These are phyloP conservation scores for Panagrolaimus sp. DNA, from an alignment of 1,140 invertebrate genomes.

Conservation along the genomic window DNA sequence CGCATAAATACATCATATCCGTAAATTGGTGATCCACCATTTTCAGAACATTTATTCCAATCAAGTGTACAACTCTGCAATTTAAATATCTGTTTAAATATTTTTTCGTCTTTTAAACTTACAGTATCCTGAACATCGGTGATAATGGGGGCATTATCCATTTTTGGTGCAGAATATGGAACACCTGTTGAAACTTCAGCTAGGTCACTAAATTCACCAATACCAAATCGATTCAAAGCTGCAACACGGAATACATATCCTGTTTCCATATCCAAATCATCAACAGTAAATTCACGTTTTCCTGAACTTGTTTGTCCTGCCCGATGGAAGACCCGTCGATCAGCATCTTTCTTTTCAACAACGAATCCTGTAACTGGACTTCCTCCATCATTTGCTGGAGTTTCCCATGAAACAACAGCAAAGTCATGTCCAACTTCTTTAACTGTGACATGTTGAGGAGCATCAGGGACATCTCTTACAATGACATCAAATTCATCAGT, in stretches of 20 bases:
- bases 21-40: constrained; percentile 87
- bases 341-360: constrained; percentile 81
- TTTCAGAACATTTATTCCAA: constrained; percentile 85
- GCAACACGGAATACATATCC: constrained; percentile 52
- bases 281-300: constrained; percentile 41
- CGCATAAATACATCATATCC: constrained; percentile 94
- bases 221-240: constrained; percentile 51
- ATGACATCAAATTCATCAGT: constrained; percentile 66
- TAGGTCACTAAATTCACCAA: constrained; percentile 44
- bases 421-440: constrained; percentile 93
- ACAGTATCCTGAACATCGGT: not conserved
- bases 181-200: constrained; percentile 45
- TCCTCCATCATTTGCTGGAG: constrained; percentile 83
- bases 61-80: constrained; percentile 72
- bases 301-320: constrained; percentile 46
- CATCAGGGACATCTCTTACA: constrained; percentile 70
- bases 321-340: constrained; percentile 67
- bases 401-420: constrained; percentile 88
- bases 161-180: constrained; percentile 46
- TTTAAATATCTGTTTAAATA: not conserved
- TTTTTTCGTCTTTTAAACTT: constrained; percentile 12
- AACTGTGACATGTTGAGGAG: constrained; percentile 81
- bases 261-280: constrained; percentile 54
- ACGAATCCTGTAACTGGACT: constrained; percentile 87
- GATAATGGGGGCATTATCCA: constrained; percentile 23